phyloP scores from a whole-genome alignment of 2,113 vertebrate genomes.

The Paralichthys olivaceus region DNA sequence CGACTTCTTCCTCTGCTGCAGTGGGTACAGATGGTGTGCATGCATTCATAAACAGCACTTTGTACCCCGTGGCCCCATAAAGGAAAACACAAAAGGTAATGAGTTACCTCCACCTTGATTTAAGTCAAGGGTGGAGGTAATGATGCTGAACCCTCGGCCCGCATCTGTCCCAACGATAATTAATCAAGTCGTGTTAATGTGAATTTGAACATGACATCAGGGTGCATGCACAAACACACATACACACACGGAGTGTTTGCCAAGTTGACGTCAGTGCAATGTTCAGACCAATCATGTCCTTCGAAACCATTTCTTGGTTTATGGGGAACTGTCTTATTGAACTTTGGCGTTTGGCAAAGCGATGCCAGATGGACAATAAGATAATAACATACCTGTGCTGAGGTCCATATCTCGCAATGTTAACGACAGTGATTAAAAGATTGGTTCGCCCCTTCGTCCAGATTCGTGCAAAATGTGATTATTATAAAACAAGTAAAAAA shows the following conservation, averaged over 20 bases:
- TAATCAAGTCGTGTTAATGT: conserved; percentile 39
- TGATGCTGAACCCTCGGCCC: conserved; percentile 51
- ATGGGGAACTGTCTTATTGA: too few relatives aligned
- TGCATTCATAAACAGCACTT: conserved; percentile 48
- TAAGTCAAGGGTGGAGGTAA: conserved; percentile 59
- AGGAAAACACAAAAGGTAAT: conserved; percentile 56
- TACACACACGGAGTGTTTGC: neutral
- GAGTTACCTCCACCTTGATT: conserved; percentile 27
- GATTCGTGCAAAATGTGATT: too few relatives aligned
- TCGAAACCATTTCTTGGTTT: too few relatives aligned
- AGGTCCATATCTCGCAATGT: too few relatives aligned
- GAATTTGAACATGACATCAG: conserved; percentile 21
- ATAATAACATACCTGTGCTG: too few relatives aligned
- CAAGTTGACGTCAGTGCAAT: too few relatives aligned
- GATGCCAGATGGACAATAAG: too few relatives aligned
- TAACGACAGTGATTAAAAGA: too few relatives aligned
- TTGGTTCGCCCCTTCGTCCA: too few relatives aligned
- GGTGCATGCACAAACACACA: neutral
- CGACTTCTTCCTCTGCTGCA: conserved; percentile 11
- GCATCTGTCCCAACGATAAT: conserved; percentile 1
- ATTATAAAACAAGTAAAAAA: too few relatives aligned
- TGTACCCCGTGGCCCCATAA: conserved; percentile 35
- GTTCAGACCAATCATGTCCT: too few relatives aligned
- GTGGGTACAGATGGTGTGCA: conserved; percentile 50
- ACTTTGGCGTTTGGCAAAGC: too few relatives aligned